A percentile compares a stretch with the other conserved stretches of the same genome.
These are phyloP conservation scores for Sinocyclocheilus grahami DNA, from an alignment of 2,113 vertebrate species.

Conservation along the genomic window DNA sequence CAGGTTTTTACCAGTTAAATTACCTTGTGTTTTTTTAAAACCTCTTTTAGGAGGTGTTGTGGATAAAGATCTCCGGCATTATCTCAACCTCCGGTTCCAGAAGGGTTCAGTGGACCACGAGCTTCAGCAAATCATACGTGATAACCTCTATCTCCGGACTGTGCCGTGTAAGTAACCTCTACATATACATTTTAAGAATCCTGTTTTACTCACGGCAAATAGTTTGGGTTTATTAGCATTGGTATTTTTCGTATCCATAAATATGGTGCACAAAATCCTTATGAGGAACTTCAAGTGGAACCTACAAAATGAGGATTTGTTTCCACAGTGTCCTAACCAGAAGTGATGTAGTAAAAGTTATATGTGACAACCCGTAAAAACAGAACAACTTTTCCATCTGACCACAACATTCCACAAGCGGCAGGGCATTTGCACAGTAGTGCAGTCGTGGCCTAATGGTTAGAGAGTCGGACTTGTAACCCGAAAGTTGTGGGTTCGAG, in stretches of 20 bases:
- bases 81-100: conserved; percentile 99
- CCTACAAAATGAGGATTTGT: neutral
- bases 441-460: too few relatives aligned
- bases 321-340: neutral
- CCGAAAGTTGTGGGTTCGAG: too few relatives aligned
- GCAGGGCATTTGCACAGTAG: neutral
- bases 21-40: neutral
- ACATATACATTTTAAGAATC: neutral
- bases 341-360: neutral
- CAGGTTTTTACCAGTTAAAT: neutral
- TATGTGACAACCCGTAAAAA: neutral
- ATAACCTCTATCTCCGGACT: conserved; percentile 99
- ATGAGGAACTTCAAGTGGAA: neutral
- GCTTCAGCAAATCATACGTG: conserved; percentile 98
- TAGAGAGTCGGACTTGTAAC: too few relatives aligned
- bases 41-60: conserved; percentile 88
- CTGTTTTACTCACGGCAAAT: neutral
- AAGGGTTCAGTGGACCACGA: conserved; percentile 99
- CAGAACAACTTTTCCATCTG: neutral
- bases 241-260: neutral
- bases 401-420: neutral
- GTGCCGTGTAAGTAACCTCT: conserved; percentile 90
- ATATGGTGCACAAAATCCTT: neutral
- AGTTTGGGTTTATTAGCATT: neutral
- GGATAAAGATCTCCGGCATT: conserved; percentile 99